Evolutionary conservation across 2,797 vertebrate genomes (phyloP).

Genomic region (Merluccius polli): DNA sequence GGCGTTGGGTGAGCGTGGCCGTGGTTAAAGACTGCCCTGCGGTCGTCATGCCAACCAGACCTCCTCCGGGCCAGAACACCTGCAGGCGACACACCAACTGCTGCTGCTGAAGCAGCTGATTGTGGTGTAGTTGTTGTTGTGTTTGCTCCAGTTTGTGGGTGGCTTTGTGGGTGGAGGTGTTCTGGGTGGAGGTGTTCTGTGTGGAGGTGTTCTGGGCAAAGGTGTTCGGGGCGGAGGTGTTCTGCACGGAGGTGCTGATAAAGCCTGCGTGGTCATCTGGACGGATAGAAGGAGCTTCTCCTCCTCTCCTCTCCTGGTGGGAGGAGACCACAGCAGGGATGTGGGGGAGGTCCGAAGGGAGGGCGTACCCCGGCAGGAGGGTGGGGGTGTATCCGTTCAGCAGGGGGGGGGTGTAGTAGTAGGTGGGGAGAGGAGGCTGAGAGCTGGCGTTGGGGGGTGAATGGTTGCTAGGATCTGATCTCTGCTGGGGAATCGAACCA

Average conservation of each 20-base stretch:
- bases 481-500: background rate
- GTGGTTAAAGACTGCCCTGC: constrained; percentile 74
- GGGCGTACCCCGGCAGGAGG: background rate
- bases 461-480: constrained; percentile 15
- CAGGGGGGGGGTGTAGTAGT: constrained; percentile 42
- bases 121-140: constrained; percentile 4
- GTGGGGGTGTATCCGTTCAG: constrained; percentile 30
- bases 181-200: constrained; percentile 12
- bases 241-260: background rate
- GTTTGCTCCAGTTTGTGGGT: background rate
- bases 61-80: constrained; percentile 16
- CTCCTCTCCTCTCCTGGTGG: constrained; percentile 15
- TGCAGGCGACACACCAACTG: constrained; percentile 30
- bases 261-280: constrained; percentile 17
- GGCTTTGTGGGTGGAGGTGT: background rate
- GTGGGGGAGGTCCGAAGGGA: background rate
- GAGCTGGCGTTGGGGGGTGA: constrained; percentile 8
- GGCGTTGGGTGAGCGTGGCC: constrained; percentile 68
- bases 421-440: constrained; percentile 48
- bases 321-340: background rate
- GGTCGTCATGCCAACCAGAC: constrained; percentile 43
- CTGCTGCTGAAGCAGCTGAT: constrained; percentile 14
- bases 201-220: background rate
- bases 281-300: background rate
- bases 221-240: background rate